A percentile compares a stretch with the other conserved stretches of the same genome.
Conservation (phyloP, 2,888 invertebrate species). For the Euphydryas editha region DNA sequence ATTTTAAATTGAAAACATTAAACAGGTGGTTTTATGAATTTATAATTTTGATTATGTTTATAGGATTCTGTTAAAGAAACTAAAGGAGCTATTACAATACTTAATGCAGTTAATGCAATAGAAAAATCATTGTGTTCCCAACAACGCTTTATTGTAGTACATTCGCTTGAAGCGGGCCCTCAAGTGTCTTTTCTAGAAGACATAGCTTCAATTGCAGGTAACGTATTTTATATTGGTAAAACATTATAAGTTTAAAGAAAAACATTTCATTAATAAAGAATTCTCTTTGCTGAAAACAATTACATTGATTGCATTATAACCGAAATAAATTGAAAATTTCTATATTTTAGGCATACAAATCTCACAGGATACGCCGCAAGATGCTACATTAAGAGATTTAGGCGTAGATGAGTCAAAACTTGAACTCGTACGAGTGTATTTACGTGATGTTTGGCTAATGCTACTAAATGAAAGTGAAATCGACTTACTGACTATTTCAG, state of each 20-base stretch:
- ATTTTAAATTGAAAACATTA: background rate
- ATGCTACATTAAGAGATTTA: constrained; percentile 43
- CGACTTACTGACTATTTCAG: constrained; percentile 39
- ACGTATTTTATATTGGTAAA: background rate
- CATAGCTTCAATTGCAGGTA: constrained; percentile 20
- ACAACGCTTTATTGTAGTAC: constrained; percentile 10
- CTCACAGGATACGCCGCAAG: constrained; percentile 28
- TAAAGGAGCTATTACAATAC: constrained; percentile 6
- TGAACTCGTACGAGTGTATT: constrained; percentile 35
- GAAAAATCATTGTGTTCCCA: constrained; percentile 30
- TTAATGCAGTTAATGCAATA: constrained; percentile 18
- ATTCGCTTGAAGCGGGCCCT: background rate
- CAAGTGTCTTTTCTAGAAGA: constrained; percentile 17
- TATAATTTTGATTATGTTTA: background rate
- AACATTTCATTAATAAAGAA: too few species aligned
- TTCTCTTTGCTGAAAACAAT: background rate
- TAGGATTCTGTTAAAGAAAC: background rate
- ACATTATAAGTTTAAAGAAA: too few species aligned
- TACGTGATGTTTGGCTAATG: constrained; percentile 41
- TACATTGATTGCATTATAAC: background rate
- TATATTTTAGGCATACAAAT: constrained; percentile 16
- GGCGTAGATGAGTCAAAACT: constrained; percentile 39
- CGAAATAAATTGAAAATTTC: too few species aligned
- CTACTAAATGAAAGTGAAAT: constrained; percentile 38
- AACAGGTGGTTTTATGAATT: background rate